These are phyloP conservation scores for Tyrannus savana DNA, from an alignment of 2,113 vertebrate genomes.

Conservation along the genomic window DNA sequence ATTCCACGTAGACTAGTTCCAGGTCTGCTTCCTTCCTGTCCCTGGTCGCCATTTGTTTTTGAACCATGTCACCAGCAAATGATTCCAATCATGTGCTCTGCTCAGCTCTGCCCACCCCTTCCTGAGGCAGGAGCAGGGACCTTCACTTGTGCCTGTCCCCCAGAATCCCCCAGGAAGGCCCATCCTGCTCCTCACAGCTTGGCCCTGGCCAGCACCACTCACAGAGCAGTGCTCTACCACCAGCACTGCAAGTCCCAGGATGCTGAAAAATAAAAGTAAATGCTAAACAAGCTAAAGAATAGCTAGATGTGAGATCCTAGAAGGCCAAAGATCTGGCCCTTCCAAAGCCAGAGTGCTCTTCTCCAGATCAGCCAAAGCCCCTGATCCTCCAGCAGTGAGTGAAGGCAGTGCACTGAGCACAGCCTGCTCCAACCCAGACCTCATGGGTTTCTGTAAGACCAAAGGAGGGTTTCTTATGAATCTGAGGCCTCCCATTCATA, in stretches of 20 bases:
- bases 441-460: neutral
- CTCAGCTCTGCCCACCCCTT: neutral
- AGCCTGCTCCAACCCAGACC: neutral
- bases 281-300: neutral
- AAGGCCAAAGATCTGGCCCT: neutral
- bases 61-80: neutral
- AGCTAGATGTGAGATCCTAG: neutral
- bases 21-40: neutral
- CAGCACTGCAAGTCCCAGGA: neutral
- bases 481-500: neutral
- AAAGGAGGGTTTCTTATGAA: neutral
- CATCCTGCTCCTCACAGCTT: neutral
- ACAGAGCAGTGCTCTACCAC: neutral
- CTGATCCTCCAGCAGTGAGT: neutral
- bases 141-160: accelerated
- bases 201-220: neutral
- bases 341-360: neutral
- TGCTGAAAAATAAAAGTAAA: neutral
- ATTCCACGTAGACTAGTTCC: neutral
- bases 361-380: neutral
- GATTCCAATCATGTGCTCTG: neutral
- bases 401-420: neutral
- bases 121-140: neutral
- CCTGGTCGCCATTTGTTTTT: neutral
- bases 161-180: neutral